Base-by-base conservation (phyloP, 1,140 invertebrate genomes). In the Leptopilina clavipes region DNA sequence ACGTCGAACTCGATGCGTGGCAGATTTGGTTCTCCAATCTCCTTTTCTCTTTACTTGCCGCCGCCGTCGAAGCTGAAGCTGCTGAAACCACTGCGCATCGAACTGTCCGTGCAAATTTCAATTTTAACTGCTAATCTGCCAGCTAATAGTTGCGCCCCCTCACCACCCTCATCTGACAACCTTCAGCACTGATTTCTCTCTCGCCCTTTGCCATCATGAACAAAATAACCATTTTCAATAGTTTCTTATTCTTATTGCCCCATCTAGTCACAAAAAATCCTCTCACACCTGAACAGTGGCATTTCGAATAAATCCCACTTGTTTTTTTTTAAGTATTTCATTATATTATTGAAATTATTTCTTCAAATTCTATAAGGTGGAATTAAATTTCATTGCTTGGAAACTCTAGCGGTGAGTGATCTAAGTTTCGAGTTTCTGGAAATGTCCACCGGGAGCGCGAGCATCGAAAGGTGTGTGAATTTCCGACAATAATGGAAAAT, bases 71-170 rank as follows among this genome's bases (percentile, higher is more conserved):
- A 72, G 70, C 79, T 75, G 77, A 81, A 56, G 79, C 83, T 73
- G 71, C 79, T 75, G 74, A 81, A 70, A 77, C 82, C 75, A 81
- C 85, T 82, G 86, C 86, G 84, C 86, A 87, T 86, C 89, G 86
- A 89, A 90, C 89, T 89, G 86, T 87, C 90, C 89, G 89, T 90
- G 90, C 89, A 91, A 91, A 90, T 90, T 90, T 90, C 90, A 89
- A 90, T 90, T 91, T 90, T 89, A 90, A 89, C 90, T 89, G 89
- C 89, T 91, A 91, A 90, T 90, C 88, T 91, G 85, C 89, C 86
- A 88, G 87, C 86, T 90, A 90, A 90, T 90, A 89, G 88, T 83
- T 82, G 72, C 76, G 71, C 74, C 43, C 75, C 74, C 74, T 40
- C 9, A 6, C 37, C 37, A 9, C 9, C 37, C 0, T 40, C 37